These are phyloP conservation scores for Coregonus clupeaformis DNA, from an alignment of 2,113 vertebrate genomes.

Conservation along the genomic window DNA sequence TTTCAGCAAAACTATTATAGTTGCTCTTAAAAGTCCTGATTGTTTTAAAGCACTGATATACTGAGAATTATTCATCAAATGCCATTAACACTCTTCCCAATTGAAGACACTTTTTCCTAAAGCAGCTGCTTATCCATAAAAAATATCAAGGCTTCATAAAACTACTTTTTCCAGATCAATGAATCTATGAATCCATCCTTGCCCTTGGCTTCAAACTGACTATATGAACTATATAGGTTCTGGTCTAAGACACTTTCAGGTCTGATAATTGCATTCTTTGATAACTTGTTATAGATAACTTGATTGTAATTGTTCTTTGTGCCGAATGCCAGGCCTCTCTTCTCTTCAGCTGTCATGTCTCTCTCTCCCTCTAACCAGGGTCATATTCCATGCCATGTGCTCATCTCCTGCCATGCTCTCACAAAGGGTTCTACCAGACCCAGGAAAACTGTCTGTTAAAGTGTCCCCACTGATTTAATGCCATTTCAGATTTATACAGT, in stretches of 20 bases:
- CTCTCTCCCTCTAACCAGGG: conserved; percentile 31
- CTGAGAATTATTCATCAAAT: neutral
- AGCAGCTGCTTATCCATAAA: neutral
- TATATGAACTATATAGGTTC: neutral
- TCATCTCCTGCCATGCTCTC: conserved; percentile 19
- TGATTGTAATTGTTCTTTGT: neutral
- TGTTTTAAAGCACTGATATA: neutral
- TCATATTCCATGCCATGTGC: conserved; percentile 67
- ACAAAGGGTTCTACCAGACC: neutral
- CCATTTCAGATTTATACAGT: neutral
- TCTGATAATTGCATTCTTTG: neutral
- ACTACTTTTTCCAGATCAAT: too few relatives aligned
- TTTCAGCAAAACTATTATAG: neutral
- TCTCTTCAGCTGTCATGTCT: neutral
- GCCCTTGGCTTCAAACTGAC: neutral
- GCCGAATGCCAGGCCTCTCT: neutral
- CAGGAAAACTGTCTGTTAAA: conserved; percentile 1
- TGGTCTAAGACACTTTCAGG: neutral
- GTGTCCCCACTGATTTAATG: neutral
- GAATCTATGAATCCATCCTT: neutral
- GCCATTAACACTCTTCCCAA: neutral
- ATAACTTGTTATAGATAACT: neutral
- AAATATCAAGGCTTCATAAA: neutral
- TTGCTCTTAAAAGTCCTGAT: neutral
- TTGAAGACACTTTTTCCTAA: neutral